Evolutionary conservation across 2,113 vertebrate species (phyloP).

Genomic region (Buteo buteo): DNA sequence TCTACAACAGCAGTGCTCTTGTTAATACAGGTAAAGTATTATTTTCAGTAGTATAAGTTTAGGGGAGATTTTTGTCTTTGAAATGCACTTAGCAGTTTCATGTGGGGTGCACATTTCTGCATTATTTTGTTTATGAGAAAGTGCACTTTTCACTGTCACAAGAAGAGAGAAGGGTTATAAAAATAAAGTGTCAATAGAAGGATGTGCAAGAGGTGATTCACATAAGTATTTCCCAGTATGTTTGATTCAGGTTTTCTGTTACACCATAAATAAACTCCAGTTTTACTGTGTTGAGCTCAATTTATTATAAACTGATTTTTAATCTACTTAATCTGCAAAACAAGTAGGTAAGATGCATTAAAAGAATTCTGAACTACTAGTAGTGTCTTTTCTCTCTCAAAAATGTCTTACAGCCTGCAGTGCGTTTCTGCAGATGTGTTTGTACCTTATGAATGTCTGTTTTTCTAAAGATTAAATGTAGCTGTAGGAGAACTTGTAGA

Average conservation of each 20-base stretch:
- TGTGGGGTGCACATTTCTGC: background rate
- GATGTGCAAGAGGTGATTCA: background rate
- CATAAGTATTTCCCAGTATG: background rate
- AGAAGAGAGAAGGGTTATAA: background rate
- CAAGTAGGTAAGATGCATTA: background rate
- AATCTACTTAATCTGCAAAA: background rate
- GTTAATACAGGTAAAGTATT: slow-evolving; percentile 90
- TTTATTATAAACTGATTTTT: background rate
- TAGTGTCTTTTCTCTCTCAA: background rate
- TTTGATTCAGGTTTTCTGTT: background rate
- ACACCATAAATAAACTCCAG: background rate
- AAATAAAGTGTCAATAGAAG: background rate
- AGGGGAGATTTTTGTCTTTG: background rate
- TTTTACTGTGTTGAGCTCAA: background rate
- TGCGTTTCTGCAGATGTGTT: background rate
- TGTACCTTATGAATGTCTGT: background rate
- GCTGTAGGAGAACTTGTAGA: background rate
- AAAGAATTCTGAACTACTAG: background rate
- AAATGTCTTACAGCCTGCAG: background rate
- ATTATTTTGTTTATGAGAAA: background rate
- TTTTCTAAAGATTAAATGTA: background rate
- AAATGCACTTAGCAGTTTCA: background rate
- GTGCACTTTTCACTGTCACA: background rate
- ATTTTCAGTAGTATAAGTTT: background rate
- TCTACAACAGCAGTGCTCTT: slow-evolving; percentile 97